Base-by-base conservation (phyloP, 2,797 vertebrate species). In the Fistularia tabacaria region DNA sequence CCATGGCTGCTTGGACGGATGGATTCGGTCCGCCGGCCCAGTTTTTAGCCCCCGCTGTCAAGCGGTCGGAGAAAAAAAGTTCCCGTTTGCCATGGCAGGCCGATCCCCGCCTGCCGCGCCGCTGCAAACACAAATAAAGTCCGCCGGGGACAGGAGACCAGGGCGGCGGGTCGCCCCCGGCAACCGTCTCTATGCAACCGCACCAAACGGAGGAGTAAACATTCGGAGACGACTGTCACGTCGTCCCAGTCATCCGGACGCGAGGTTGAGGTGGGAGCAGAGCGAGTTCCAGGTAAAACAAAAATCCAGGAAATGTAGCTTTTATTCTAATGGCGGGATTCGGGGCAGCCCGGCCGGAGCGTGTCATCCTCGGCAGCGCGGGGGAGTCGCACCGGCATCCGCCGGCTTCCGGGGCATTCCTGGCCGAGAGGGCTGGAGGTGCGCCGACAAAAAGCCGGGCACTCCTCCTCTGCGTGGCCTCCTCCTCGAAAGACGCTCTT, bases 1-100 rank as follows among this genome's bases (percentile, higher is more conserved):
- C 94, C 96, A 99, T 99, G 59, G 58, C 69, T 25, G 14, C 14
- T 8, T 13, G 10, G 7, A 12, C 1, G 36, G 46, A 14, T 43
- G 7, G 14, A 10, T 13, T 9, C 3, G n/a, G 3, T 13, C 13
- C n/a, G 11, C 6, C 7, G 5, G 40, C 8, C 36, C 47, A 74
- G 9, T 71, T 74, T 68, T 77, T 8, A 46, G 37, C 7, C 6
- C 13, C 14, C 6, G 44, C 15, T 54, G 14, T 36, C 43, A 36
- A 45, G 6, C 15, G 6, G 38, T 14, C 43, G 6, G 1, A 38
- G 0, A 49, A 25, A 25, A 25, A 25, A 25, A 25, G 5, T 25
- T 25, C 2, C 25, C 25, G 43, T 59, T 57, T 52, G 38, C 53
- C 6, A 40, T 14, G 49, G 49, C 43, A 49, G 66, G 66, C 55